Evolutionary conservation across 2,888 invertebrate species (phyloP), one percentile per base, ranked within the genome.

Genomic region (Heliconius erato): DNA sequence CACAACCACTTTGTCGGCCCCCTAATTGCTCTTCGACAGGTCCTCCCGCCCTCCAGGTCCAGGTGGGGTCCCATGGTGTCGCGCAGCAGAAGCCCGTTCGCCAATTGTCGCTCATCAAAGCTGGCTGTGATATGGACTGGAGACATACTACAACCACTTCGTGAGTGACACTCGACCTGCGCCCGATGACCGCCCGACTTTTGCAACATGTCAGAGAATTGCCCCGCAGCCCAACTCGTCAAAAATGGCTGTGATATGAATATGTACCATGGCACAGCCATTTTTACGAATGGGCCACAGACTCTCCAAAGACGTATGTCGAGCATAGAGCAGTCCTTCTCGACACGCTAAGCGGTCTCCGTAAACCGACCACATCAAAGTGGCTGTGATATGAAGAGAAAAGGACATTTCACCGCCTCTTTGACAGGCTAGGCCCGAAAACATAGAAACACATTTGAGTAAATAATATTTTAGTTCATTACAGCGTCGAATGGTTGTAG

Each of bases 191-290:
- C 54, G 26, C 54, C n/a, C 54, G 26, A 54, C 54, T 0, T 49
- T 72, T 26, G 9, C 28, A 49, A 49, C 26, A 14, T 49, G 72
- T 26, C n/a, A 84, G 28, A 76, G 84, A 80, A 65, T 65, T 77
- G 81, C 94, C 96, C 93, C 95, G 94, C 96, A 96, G 97, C 97
- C 97, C 96, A 97, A 97, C 98, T 98, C 98, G 98, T 98, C 98
- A 98, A 98, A 98, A 98, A 98, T 98, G 98, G 98, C 98, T 98
- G 98, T 98, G 98, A 98, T 98, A 98, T 98, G 98, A 91, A 89
- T 87, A 14, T 12, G 54, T 65, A 85, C 83, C 87, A 87, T 86
- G 79, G 80, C 88, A 88, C 87, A 85, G 83, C 86, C 85, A 97
- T 97, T 97, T 98, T 97, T 97, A 98, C 98, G 97, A 97, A 96